Conservation (phyloP, 2,888 invertebrate species). For the Sinelater perroti region DNA sequence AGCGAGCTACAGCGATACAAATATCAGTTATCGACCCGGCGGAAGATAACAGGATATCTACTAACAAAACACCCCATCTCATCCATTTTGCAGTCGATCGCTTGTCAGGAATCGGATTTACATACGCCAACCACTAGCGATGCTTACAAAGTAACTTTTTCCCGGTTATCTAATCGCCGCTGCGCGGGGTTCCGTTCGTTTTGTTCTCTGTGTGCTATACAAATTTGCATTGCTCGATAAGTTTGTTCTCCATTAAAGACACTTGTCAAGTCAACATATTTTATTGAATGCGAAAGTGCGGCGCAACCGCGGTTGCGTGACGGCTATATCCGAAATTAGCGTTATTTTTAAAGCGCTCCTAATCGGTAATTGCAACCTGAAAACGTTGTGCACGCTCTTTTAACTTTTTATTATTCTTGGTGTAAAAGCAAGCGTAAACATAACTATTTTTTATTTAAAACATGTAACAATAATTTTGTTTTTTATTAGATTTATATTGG, state of each 20-base stretch:
- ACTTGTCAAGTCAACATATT: no score
- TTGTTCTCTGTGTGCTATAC: constrained; percentile 16
- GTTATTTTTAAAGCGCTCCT: no score
- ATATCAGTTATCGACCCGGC: constrained; percentile 47
- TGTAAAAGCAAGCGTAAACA: no score
- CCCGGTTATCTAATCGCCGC: constrained; percentile 19
- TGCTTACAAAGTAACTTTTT: constrained; percentile 33
- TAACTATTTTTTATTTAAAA: no score
- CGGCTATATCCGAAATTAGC: no score
- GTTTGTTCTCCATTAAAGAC: constrained; percentile 5
- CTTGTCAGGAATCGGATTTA: constrained; percentile 44
- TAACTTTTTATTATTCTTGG: no score
- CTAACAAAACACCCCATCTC: constrained; percentile 49
- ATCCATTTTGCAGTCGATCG: constrained; percentile 46
- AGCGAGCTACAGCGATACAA: constrained; percentile 38
- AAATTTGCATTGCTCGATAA: constrained; percentile 17
- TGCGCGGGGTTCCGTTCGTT: constrained; percentile 10
- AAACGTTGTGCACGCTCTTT: no score
- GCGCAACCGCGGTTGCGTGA: no score
- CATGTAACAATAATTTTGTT: no score
- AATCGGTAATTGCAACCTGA: no score
- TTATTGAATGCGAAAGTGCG: no score
- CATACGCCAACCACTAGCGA: constrained; percentile 38
- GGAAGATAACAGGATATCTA: constrained; percentile 47
- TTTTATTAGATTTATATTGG: no score